Base-by-base conservation (phyloP, 1,140 invertebrate species). In the Vanessa atalanta region DNA sequence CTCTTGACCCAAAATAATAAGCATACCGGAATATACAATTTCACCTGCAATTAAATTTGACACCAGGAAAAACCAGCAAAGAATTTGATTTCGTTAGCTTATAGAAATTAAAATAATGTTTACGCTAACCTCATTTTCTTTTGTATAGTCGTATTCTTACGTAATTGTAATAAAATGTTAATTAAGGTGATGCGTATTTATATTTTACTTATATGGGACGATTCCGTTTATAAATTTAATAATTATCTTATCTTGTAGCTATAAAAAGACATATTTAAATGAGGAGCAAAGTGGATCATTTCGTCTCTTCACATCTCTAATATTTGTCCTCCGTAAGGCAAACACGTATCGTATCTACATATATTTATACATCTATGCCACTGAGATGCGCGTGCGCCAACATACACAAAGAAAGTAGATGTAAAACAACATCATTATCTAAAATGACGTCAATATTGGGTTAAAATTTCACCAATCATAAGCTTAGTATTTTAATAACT, bases 41-140 rank as follows among this genome's bases (percentile, higher is more conserved):
- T 72, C 70, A 72, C 70, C 53, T 60, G 20, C 70, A 72, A 72
- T 72, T 72, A 72, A 72, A 64, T 72, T 66, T 48, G 51, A 31
- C 51, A 72, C 51, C 66, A 13, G 50, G 66, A 53, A 68, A 57
- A 68, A 51, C 66, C 15, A 55, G 31, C 57, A 26, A 31, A 61
- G 23, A 61, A 61, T 61, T 9, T 23, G 23, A 26, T 60, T 51
- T 60, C 12, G 5, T 37, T 61, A 37, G 57, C 13, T 37, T n/a
- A 37, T 15, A 15, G n/a, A 61, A 8, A 37, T 37, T n/a, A 15
- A 23, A 57, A 37, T 37, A 37, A 51, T 14, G 12, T 6, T n/a
- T 9, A 51, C 14, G 48, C 14, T 6, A 51, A 6, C n/a, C n/a
- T 14, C 13, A 51, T n/a, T 51, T 51, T 15, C 48, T 51, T 7